A percentile compares a stretch with the other conserved stretches of the same genome.
These are phyloP conservation scores for Rhimphoctona megacephalus DNA, from an alignment of 2,888 invertebrate species.

Conservation along the genomic window DNA sequence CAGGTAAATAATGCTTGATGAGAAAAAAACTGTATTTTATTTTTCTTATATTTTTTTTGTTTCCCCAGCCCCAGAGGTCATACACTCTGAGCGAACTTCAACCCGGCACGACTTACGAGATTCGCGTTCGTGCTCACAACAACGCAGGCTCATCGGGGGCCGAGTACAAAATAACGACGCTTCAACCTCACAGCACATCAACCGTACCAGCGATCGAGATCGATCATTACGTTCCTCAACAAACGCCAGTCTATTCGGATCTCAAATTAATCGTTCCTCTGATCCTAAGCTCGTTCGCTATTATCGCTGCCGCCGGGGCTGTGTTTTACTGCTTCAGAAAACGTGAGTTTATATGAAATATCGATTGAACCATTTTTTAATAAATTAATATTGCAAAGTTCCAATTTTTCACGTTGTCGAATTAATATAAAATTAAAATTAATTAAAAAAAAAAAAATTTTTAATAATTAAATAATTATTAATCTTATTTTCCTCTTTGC, in stretches of 20 bases:
- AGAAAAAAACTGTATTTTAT: neutral
- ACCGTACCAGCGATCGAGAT: conserved; percentile 82
- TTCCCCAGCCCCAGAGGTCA: conserved; percentile 88
- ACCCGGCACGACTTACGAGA: conserved; percentile 87
- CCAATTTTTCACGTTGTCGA: too few relatives aligned
- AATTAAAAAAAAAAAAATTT: neutral
- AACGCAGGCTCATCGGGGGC: conserved; percentile 94
- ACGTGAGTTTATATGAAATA: conserved; percentile 76
- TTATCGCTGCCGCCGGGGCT: conserved; percentile 83
- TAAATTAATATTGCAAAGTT: too few relatives aligned
- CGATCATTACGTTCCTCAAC: conserved; percentile 82
- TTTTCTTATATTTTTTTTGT: neutral
- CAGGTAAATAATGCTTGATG: too few relatives aligned
- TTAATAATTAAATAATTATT: neutral
- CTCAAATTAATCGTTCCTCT: conserved; percentile 83
- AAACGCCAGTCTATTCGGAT: conserved; percentile 82
- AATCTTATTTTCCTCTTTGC: neutral
- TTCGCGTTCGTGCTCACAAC: conserved; percentile 90
- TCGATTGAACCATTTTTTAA: neutral
- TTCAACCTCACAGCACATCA: conserved; percentile 92
- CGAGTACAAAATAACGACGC: conserved; percentile 93
- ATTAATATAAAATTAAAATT: too few relatives aligned
- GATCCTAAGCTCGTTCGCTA: conserved; percentile 82
- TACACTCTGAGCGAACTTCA: conserved; percentile 92
- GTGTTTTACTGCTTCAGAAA: conserved; percentile 84